phyloP scores from a whole-genome alignment of 2,113 vertebrate species.

The Heterotilapia buettikoferi region DNA sequence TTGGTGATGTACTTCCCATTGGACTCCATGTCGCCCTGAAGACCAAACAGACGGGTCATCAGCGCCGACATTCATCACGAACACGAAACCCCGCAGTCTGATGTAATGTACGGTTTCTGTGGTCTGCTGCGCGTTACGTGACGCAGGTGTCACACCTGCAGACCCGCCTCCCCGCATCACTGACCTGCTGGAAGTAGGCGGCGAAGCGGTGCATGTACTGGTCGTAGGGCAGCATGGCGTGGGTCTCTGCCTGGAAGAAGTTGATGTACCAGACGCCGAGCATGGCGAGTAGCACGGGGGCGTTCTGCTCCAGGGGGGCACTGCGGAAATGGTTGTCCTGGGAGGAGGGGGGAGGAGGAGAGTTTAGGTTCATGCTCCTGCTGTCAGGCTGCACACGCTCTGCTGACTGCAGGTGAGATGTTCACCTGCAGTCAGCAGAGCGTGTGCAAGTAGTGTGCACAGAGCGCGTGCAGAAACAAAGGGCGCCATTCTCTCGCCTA shows the following conservation, averaged over 20 bases:
- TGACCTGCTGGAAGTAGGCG: slow-evolving; percentile 98
- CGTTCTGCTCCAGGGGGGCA: slow-evolving; percentile 85
- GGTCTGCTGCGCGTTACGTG: not conserved
- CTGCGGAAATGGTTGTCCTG: slow-evolving; percentile 92
- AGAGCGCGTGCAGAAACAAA: not conserved
- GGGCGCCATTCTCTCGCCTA: not conserved
- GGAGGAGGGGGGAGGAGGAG: not conserved
- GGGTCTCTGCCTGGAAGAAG: slow-evolving; percentile 89
- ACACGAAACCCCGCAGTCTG: rapidly evolving
- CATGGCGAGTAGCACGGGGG: slow-evolving; percentile 87
- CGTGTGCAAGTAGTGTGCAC: not conserved
- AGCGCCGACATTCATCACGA: not conserved
- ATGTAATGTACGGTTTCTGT: rapidly evolving
- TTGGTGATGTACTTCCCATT: slow-evolving; percentile 94
- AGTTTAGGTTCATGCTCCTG: not conserved
- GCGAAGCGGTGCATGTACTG: slow-evolving; percentile 98
- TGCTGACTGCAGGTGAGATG: not conserved
- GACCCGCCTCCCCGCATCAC: not conserved
- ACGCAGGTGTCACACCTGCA: not conserved
- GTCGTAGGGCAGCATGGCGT: slow-evolving; percentile 92
- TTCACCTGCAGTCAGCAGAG: not conserved
- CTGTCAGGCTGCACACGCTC: not conserved
- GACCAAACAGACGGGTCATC: not conserved
- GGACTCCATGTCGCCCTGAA: slow-evolving; percentile 96
- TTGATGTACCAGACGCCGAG: slow-evolving; percentile 97